Evolutionary conservation across 2,113 vertebrate genomes (phyloP), one percentile per base, ranked within the genome.

Genomic region (Gallinago undulata): DNA sequence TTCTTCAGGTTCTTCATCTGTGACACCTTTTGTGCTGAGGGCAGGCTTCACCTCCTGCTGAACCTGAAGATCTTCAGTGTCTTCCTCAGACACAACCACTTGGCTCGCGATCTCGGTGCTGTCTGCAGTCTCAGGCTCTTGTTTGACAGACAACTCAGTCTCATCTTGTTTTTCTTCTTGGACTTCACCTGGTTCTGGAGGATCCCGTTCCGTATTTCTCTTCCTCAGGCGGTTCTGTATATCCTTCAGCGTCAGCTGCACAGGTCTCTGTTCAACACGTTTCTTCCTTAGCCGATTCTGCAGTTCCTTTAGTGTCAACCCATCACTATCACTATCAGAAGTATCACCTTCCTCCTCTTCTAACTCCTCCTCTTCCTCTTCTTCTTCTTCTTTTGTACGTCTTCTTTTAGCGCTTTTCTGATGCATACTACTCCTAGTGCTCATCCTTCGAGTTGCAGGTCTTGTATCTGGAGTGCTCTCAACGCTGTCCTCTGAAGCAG

Each of bases 401-500:
- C 89, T 94, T 11, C 56, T 70, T 84, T 91, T 96, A 68, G 76
- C 67, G 47, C n/a, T 35, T 9, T 89, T 90, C 18, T 57, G 94
- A 10, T 95, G 96, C 60, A 92, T 96, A 15, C 43, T 57, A 2
- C 87, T 94, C 9, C 88, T 73, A 19, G 97, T 89, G n/a, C 62
- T 28, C 31, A 95, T 68, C 56, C 85, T 83, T 56, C 96, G 77
- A 75, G 90, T 95, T 12, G 45, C 89, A 19, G 92, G 90, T 67
- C 98, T 99, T 13, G 62, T 39, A 28, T 99, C 99, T 0, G 98
- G 95, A 23, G 96, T 97, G 23, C 99, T 99, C 72, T 99, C 99
- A 8, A 99, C 98, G 11, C 99, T 99, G 19, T 98, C 96, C 89
- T 99, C 99, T 0, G 99, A 99, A 11, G 99, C 98, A 1, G 99